These are phyloP conservation scores for Aleiodes sp. DNA, from an alignment of 1,140 invertebrate genomes.

Conservation along the genomic window DNA sequence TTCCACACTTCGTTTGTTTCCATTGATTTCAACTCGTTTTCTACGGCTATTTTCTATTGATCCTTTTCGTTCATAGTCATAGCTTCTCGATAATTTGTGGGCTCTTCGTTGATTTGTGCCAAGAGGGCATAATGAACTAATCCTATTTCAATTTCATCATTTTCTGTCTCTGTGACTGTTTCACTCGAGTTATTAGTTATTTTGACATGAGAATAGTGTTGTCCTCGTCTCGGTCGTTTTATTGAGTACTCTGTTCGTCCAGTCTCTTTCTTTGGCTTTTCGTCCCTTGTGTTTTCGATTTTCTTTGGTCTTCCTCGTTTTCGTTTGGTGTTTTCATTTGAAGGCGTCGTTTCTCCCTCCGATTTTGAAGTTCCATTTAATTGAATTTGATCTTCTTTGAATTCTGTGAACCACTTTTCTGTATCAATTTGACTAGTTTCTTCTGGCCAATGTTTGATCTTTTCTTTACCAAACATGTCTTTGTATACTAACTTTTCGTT, in stretches of 20 bases:
- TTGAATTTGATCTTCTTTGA: background rate
- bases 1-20: slow-evolving; percentile 25
- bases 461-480: background rate
- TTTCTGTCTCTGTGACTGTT: background rate
- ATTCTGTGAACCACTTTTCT: background rate
- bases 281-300: background rate
- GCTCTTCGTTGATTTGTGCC: slow-evolving; percentile 20
- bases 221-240: background rate
- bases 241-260: background rate
- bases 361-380: background rate
- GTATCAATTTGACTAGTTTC: background rate
- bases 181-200: background rate
- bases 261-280: background rate
- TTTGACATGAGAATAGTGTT: background rate
- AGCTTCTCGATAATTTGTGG: slow-evolving; percentile 13
- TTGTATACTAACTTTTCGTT: background rate
- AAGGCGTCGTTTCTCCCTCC: too few species aligned
- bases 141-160: background rate
- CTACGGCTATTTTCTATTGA: slow-evolving; percentile 16
- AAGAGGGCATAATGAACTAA: background rate
- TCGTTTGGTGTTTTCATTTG: too few species aligned
- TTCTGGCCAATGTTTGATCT: background rate
- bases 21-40: slow-evolving; percentile 28
- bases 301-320: background rate
- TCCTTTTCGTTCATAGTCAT: slow-evolving; percentile 2